phyloP scores from a whole-genome alignment of 1,140 invertebrate genomes.

The Drosophila nannoptera region DNA sequence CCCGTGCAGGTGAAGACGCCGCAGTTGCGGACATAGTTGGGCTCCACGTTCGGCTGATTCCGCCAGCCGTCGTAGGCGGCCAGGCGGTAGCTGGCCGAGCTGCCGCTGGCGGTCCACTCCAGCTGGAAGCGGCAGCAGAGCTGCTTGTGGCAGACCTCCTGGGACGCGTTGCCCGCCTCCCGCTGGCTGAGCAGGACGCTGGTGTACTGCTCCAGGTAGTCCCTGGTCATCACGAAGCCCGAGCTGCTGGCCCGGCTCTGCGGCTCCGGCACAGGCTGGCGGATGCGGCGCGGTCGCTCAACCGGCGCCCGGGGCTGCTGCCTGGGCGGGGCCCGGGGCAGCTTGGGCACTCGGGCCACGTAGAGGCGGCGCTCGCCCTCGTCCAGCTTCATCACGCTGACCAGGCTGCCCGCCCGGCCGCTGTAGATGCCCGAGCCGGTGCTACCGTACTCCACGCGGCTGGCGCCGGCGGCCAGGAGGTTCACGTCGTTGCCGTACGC shows the following conservation, averaged over 20 bases:
- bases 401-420: conserved; percentile 59
- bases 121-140: conserved; percentile 67
- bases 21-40: conserved; percentile 62
- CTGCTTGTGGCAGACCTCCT: conserved; percentile 33
- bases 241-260: background rate
- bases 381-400: conserved; percentile 44
- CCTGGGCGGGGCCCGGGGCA: background rate
- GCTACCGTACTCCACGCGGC: conserved; percentile 65
- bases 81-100: conserved; percentile 47
- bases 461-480: conserved; percentile 80
- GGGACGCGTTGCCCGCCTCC: background rate
- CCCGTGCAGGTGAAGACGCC: conserved; percentile 60
- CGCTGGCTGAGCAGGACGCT: conserved; percentile 19
- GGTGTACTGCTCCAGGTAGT: conserved; percentile 53
- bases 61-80: conserved; percentile 63
- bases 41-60: conserved; percentile 41
- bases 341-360: conserved; percentile 61
- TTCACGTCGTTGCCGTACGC: conserved; percentile 80
- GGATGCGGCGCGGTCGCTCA: background rate
- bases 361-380: conserved; percentile 46
- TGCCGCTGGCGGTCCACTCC: conserved; percentile 12
- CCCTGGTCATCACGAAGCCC: conserved; percentile 53
- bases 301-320: background rate
- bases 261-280: background rate
- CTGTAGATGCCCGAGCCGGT: conserved; percentile 79